Evolutionary conservation across 2,888 invertebrate species (phyloP).

Genomic region (Trichogramma evanescens): DNA sequence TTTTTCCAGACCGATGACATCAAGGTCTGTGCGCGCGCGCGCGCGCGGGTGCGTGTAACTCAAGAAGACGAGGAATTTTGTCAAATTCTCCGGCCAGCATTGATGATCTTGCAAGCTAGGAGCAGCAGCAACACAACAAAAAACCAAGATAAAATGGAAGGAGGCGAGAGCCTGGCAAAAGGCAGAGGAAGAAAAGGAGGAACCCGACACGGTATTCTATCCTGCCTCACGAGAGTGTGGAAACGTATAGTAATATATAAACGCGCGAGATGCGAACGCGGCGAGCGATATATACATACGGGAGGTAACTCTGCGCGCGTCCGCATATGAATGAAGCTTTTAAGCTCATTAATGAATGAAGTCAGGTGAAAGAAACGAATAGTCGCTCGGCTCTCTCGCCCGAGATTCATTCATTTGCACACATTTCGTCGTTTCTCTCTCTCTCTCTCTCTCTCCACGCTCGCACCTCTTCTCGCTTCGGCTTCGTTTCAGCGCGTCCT

Average conservation of each 20-base stretch:
- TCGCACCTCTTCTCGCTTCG: conserved; percentile 21
- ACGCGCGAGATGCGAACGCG: no score
- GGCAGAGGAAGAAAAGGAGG: no score
- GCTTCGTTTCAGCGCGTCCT: conserved; percentile 31
- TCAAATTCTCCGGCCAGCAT: conserved; percentile 4
- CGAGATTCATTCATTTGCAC: not conserved
- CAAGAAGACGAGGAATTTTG: conserved; percentile 20
- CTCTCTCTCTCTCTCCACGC: not conserved
- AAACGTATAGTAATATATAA: no score
- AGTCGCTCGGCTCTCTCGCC: conserved; percentile 4
- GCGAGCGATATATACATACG: not conserved
- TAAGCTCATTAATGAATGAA: conserved; percentile 23
- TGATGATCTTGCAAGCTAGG: not conserved
- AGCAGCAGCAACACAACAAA: not conserved
- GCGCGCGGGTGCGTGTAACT: conserved; percentile 1
- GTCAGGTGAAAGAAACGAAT: conserved; percentile 18
- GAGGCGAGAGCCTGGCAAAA: no score
- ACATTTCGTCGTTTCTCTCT: not conserved
- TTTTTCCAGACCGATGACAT: conserved; percentile 10
- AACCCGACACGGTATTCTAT: no score
- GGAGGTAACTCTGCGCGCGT: not conserved
- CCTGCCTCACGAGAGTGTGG: no score
- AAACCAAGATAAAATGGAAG: not conserved
- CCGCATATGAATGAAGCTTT: conserved; percentile 21
- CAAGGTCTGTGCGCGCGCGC: not conserved